A percentile compares a stretch with the other conserved stretches of the same genome.
These are phyloP conservation scores for Lepidocolaptes lacrymiger DNA, from an alignment of 2,797 vertebrate species.

Conservation along the genomic window DNA sequence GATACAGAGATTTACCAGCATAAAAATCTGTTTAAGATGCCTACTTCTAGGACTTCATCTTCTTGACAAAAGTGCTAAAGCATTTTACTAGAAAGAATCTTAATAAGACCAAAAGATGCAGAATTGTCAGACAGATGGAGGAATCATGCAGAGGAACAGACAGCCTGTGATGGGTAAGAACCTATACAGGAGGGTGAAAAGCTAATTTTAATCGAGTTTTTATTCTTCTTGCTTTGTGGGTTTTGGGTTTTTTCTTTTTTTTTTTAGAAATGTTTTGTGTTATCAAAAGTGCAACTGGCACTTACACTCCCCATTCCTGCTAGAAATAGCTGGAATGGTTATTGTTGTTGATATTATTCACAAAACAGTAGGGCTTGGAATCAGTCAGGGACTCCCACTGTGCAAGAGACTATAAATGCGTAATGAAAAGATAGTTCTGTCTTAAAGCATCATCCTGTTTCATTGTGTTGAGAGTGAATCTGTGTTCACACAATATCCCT, in stretches of 20 bases:
- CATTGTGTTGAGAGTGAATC: background rate
- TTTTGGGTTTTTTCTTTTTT: background rate
- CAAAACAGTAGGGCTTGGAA: conserved; percentile 27
- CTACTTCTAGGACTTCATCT: background rate
- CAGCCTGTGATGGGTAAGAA: background rate
- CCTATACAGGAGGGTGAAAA: background rate
- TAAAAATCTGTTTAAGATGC: background rate
- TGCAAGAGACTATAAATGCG: background rate
- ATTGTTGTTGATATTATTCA: conserved; percentile 51
- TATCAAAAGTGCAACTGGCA: conserved; percentile 2
- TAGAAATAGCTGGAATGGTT: conserved; percentile 16
- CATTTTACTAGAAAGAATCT: conserved; percentile 17
- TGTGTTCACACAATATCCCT: background rate
- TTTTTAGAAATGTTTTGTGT: conserved; percentile 4
- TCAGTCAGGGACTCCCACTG: conserved; percentile 8
- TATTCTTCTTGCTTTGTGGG: background rate
- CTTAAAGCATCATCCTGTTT: background rate
- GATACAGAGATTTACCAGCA: background rate
- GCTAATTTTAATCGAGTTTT: conserved; percentile 15
- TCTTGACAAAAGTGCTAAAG: background rate
- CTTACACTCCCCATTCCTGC: background rate
- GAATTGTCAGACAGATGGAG: conserved; percentile 40
- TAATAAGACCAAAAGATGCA: background rate
- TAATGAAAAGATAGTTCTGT: conserved; percentile 13
- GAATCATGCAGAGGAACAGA: background rate